These are phyloP conservation scores for Podargus strigoides DNA, from an alignment of 2,797 vertebrate species.

Conservation along the genomic window DNA sequence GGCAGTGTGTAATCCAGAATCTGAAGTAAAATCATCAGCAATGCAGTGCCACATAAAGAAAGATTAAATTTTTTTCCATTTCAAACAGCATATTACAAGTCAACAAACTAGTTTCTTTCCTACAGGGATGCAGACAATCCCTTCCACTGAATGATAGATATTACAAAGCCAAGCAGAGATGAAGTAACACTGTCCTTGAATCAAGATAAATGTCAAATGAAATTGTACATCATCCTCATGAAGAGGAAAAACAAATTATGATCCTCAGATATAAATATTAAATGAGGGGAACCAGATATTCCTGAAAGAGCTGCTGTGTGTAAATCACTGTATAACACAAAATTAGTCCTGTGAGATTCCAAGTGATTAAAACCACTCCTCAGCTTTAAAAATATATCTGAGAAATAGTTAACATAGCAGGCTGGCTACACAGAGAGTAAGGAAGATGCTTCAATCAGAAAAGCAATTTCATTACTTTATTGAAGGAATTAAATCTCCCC, in stretches of 20 bases:
- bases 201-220: constrained; percentile 18
- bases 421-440: neutral
- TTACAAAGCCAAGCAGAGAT: neutral
- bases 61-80: neutral
- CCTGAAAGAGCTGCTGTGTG: neutral
- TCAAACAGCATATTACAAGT: neutral
- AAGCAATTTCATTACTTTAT: neutral
- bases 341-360: neutral
- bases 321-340: neutral
- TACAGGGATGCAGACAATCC: neutral
- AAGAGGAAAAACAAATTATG: constrained; percentile 26
- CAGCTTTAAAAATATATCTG: neutral
- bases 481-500: neutral
- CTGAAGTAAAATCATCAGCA: neutral
- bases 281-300: neutral
- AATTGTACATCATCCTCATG: neutral
- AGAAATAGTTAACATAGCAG: neutral
- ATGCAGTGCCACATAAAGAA: neutral
- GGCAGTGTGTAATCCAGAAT: neutral
- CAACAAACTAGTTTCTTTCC: neutral
- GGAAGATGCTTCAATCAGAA: neutral
- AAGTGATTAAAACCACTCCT: neutral
- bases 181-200: constrained; percentile 7
- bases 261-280: constrained; percentile 2
- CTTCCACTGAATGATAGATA: neutral